Base-by-base conservation (phyloP, 2,888 invertebrate species). In the Andrena flavipes region DNA sequence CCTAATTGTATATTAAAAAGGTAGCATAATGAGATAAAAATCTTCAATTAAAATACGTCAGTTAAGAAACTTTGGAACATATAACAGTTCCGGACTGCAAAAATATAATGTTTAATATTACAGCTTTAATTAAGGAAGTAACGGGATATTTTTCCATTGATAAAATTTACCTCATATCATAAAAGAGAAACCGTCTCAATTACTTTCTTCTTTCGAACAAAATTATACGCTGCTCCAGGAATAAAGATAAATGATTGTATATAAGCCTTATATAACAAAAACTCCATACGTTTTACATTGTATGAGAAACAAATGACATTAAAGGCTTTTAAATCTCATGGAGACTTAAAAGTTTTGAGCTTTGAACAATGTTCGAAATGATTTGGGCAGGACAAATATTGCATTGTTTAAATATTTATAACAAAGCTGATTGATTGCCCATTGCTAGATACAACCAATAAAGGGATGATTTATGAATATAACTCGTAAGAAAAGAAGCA, bases 111-210 rank as follows among this genome's bases (percentile, higher is more conserved):
- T 35, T 76, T 63, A 54, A 30, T 48, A 35, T 60, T 7, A 6
- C 51, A 42, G 56, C 64, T 76, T 70, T 76, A 29, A n/a, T 76
- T 71, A 64, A 64, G 70, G 16, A 76, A 59, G n/a, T 33, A 70
- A 48, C 64, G 54, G 48, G 56, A 16, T 10, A 16, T 13, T 26
- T 23, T 30, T 70, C 13, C 1, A 8, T 69, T 48, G 20, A 51
- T 70, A 7, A 70, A 54, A 56, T 70, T 54, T 23, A 64, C 16
- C 13, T 48, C 30, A 7, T 10, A 20, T 59, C 30, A 26, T 6
- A 42, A 59, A 74, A 63, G 63, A 26, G 72, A 63, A 72, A 72
- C 54, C 62, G 23, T 60, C 20, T 49, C 7, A 23, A 59, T 60
- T 29, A 54, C 6, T 6, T 51, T n/a, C n/a, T 8, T 51, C 51